phyloP scores from a whole-genome alignment of 2,797 vertebrate genomes.

The Arremon brunneinucha region DNA sequence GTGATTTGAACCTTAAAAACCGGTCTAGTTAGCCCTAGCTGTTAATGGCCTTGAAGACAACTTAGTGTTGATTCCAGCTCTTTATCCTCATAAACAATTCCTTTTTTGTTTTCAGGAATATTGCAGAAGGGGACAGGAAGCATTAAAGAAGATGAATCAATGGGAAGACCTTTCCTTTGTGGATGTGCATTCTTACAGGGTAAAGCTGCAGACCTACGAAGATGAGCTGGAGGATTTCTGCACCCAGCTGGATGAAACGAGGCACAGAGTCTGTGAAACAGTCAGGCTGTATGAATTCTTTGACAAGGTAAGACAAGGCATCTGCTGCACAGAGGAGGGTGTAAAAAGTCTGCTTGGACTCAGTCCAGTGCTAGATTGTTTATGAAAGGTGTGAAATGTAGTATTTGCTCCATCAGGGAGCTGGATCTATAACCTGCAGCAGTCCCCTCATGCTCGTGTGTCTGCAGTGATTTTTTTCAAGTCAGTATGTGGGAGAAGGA shows the following conservation, averaged over 20 bases:
- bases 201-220: slow-evolving; percentile 78
- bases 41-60: neutral
- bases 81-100: neutral
- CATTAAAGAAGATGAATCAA: slow-evolving; percentile 78
- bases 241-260: slow-evolving; percentile 76
- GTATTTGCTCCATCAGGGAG: neutral
- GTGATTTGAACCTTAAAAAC: neutral
- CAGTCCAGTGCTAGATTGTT: neutral
- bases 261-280: slow-evolving; percentile 77
- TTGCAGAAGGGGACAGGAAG: slow-evolving; percentile 78
- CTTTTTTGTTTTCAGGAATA: slow-evolving; percentile 73
- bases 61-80: neutral
- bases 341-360: neutral
- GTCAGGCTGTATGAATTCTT: slow-evolving; percentile 83
- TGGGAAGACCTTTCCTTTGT: slow-evolving; percentile 79
- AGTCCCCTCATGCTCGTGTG: neutral
- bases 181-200: slow-evolving; percentile 71
- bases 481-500: neutral
- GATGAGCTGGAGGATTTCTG: slow-evolving; percentile 84
- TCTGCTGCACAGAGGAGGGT: neutral
- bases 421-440: neutral
- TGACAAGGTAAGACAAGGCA: slow-evolving; percentile 81
- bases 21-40: neutral
- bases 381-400: neutral
- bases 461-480: neutral